Evolutionary conservation across 92 coral and sea anemone species (phyloP), one percentile per base, ranked within the genome.

Genomic region (Phymanthus crucifer): DNA sequence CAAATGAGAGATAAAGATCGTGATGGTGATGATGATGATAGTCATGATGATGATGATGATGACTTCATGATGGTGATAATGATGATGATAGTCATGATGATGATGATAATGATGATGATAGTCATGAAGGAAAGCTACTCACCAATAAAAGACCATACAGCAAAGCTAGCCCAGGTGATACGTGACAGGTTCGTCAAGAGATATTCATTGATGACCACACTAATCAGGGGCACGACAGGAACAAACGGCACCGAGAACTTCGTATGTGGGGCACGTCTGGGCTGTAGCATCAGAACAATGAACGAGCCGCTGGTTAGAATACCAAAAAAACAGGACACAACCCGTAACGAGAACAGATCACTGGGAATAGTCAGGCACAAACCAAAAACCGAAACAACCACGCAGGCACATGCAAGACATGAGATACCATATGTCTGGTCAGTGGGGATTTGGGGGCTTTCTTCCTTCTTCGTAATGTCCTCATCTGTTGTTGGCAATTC

Each of bases 131-230:
- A 19, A 7, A 7, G 1, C 1, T 38, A 84, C 97, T 84, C 72
- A 93, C 97, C 97, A 19, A 93, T 52, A 85, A 93, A 93, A 78
- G 92, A 84, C 85, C 94, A 90, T 36, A 78, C 92, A 50, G 94
- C 76, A 40, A 93, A 90, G 33, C 94, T 89, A 21, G 97, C 97
- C 97, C 97, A 93, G 1, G 97, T 90, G 48, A 84, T 45, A 58
- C 78, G 66, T 19, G 88, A 71, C 85, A 93, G 47, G 76, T 87
- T 93, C 18, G 94, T 89, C 85, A 93, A 66, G 40, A 93, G 78
- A 70, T 90, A 89, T 29, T 77, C 78, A 64, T 93, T 93, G 78
- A 88, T 78, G 17, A 85, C 83, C 2, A 93, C 78, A 46, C 89
- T 90, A 26, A 78, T 57, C 29, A 93, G 83, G 1, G 94, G 94